Percentiles rank a stretch among this genome's conserved stretches.
Evolutionary conservation across 1,140 invertebrate genomes (phyloP).

Genomic region (Caerostris extrusa): DNA sequence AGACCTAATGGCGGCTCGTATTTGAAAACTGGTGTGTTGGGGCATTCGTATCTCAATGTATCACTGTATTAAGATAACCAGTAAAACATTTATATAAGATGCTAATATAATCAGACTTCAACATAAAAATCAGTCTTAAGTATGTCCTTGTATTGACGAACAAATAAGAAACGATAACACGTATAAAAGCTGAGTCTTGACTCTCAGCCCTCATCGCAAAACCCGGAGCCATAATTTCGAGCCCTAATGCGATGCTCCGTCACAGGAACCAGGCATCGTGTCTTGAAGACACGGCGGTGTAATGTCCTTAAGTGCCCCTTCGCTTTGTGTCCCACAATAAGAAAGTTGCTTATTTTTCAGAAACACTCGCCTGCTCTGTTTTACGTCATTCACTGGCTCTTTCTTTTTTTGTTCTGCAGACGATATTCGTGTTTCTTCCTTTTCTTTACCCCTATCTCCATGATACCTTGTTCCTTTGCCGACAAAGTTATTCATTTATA

Average conservation of each 20-base stretch:
- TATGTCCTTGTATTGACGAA: too few relatives aligned
- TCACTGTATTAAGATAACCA: too few relatives aligned
- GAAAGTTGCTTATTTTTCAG: constrained; percentile 27
- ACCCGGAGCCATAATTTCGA: constrained; percentile 33
- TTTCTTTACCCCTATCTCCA: too few relatives aligned
- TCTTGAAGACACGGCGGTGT: constrained; percentile 23
- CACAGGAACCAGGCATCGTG: constrained; percentile 54
- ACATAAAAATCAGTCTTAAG: too few relatives aligned
- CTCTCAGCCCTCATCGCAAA: constrained; percentile 47
- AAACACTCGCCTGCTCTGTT: constrained; percentile 7
- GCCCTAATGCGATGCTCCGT: constrained; percentile 14
- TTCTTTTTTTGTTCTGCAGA: constrained; percentile 16
- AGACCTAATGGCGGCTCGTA: too few relatives aligned
- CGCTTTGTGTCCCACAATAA: constrained; percentile 46
- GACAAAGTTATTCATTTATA: too few relatives aligned
- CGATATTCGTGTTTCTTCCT: background rate
- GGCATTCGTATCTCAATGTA: too few relatives aligned
- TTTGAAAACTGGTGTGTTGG: too few relatives aligned
- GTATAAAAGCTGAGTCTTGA: too few relatives aligned
- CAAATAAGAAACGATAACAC: too few relatives aligned
- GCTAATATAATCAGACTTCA: too few relatives aligned
- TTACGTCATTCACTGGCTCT: constrained; percentile 4
- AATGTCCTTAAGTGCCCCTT: constrained; percentile 52
- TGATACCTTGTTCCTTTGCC: background rate
- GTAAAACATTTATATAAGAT: too few relatives aligned